Evolutionary conservation across 2,888 invertebrate species (phyloP), one percentile per base, ranked within the genome.

Genomic region (Notodonta dromedarius): DNA sequence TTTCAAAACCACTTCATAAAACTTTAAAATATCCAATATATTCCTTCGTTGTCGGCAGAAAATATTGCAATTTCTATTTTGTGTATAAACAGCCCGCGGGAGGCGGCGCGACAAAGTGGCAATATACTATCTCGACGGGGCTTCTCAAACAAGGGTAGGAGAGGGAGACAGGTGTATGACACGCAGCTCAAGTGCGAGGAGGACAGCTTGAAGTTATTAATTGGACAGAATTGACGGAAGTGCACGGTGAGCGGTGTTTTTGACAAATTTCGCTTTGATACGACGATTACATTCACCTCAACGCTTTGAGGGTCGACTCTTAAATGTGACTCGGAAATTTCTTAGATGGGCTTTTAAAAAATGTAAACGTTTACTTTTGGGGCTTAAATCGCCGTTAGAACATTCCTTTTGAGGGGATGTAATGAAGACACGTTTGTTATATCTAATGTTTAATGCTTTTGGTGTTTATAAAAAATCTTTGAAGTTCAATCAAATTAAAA

Each of bases 241-340:
- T 90, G 89, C 89, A 89, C 84, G 84, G 82, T 77, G 83, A 85
- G 85, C 85, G 88, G 87, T 93, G 93, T 92, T 93, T 93, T 93
- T 93, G 93, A 93, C 93, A 93, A 93, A 93, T 93, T 93, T 88
- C 82, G 84, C 91, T 93, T 93, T 93, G 92, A 93, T 93, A 92
- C 90, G 85, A 80, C 89, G 91, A 93, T 93, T 93, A 91, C 88
- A 91, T 91, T 88, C 91, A 89, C 89, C 89, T 90, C 90, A 80
- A 88, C 88, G 88, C 87, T 87, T 87, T 71, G 78, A 80, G 89
- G 88, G 88, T 85, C 85, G 85, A 62, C 73, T 79, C 78, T 79
- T 84, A 81, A 77, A 73, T 76, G 81, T 80, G 81, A 83, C 80
- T 77, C 73, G 75, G 73, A 80, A 80, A 81, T 79, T 78, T 79